phyloP scores from a whole-genome alignment of 2,888 invertebrate genomes.

The Aproaerema taeniolella region DNA sequence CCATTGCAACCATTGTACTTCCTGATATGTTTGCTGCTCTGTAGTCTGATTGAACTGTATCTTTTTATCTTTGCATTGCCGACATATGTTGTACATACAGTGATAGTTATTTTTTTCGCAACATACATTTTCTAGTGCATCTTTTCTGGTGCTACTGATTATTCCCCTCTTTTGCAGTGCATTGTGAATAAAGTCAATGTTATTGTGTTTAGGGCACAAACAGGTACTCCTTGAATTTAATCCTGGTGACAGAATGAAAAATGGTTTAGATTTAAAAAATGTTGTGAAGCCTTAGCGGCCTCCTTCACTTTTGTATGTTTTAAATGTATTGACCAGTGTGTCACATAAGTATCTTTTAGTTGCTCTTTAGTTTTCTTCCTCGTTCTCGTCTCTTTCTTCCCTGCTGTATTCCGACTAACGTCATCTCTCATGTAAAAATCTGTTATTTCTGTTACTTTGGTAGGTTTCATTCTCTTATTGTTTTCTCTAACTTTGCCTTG shows the following conservation, averaged over 20 bases:
- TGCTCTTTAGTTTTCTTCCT: conserved; percentile 11
- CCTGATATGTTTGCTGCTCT: conserved; percentile 8
- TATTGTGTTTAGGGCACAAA: conserved; percentile 7
- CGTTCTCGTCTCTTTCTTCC: conserved; percentile 10
- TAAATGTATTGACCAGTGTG: conserved; percentile 7
- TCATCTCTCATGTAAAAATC: conserved; percentile 12
- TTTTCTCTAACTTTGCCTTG: conserved; percentile 10
- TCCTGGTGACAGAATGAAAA: conserved; percentile 15
- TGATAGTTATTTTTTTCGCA: conserved; percentile 11
- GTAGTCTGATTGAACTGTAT: conserved; percentile 2
- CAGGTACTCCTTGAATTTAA: conserved; percentile 11
- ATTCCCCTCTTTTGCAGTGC: conserved; percentile 4
- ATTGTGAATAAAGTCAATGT: conserved; percentile 5
- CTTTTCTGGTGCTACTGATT: conserved; percentile 6
- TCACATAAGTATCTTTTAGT: conserved; percentile 12
- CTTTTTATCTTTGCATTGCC: conserved; percentile 5
- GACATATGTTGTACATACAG: conserved; percentile 16
- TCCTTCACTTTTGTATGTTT: conserved; percentile 13
- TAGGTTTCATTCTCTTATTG: conserved; percentile 1
- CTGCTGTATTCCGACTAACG: conserved; percentile 11
- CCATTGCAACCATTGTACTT: conserved; percentile 15
- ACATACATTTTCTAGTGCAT: conserved; percentile 3
- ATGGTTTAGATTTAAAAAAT: conserved; percentile 13
- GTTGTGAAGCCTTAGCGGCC: conserved; percentile 10
- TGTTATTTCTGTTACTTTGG: not conserved